Evolutionary conservation across 2,797 vertebrate species (phyloP).

Genomic region (Brachyrhaphis roseni): DNA sequence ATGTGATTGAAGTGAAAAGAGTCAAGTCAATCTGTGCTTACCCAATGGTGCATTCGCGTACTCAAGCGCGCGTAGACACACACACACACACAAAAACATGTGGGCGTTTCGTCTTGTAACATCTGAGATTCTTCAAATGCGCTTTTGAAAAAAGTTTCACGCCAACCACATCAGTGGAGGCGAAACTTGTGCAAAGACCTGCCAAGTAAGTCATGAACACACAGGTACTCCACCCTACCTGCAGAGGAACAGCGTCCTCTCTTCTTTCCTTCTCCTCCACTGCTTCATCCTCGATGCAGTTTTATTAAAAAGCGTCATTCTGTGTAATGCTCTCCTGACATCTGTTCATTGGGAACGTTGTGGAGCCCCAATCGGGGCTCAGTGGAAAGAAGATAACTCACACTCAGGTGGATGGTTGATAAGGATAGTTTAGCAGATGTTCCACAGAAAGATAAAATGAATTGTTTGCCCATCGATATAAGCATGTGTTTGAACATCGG

Average conservation of each 20-base stretch:
- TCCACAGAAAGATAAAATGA: constrained; percentile 46
- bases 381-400: constrained; percentile 58
- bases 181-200: constrained; percentile 75
- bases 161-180: constrained; percentile 76
- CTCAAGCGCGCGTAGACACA: constrained; percentile 62
- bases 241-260: constrained; percentile 60
- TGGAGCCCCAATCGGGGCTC: constrained; percentile 69
- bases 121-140: constrained; percentile 79
- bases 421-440: constrained; percentile 71
- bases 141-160: constrained; percentile 80
- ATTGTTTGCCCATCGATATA: constrained; percentile 12
- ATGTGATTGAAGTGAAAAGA: constrained; percentile 74
- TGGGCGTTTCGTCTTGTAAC: constrained; percentile 78
- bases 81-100: constrained; percentile 57
- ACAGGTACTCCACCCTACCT: constrained; percentile 54
- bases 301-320: constrained; percentile 77
- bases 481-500: constrained; percentile 33
- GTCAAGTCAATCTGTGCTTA: constrained; percentile 76
- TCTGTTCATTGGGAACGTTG: constrained; percentile 63
- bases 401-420: constrained; percentile 62
- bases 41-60: constrained; percentile 45
- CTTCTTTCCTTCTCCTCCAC: constrained; percentile 49
- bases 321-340: constrained; percentile 63
- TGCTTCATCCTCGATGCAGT: constrained; percentile 52
- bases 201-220: constrained; percentile 71